Percentiles rank a stretch among this genome's conserved stretches.
Conservation (phyloP, 2,113 vertebrate genomes). For the Sylvia atricapilla region DNA sequence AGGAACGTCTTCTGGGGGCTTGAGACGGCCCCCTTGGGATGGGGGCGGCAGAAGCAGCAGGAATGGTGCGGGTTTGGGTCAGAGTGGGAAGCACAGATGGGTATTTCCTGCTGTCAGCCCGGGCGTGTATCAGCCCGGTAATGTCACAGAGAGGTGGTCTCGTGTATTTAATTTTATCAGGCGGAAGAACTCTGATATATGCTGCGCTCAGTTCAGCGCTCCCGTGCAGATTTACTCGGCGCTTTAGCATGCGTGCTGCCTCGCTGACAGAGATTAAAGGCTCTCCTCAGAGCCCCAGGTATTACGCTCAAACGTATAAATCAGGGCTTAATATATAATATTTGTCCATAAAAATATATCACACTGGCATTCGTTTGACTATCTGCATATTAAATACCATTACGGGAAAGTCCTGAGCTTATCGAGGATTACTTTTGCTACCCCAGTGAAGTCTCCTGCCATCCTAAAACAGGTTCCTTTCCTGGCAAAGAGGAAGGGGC, state of each 20-base stretch:
- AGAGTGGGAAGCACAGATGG: neutral
- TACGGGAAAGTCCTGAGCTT: constrained; percentile 10
- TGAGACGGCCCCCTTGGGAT: neutral
- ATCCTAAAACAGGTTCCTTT: neutral
- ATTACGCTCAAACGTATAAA: constrained; percentile 56
- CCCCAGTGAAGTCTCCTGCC: neutral
- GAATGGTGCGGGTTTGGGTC: fast-evolving
- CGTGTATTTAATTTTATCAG: constrained; percentile 30
- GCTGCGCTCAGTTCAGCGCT: constrained; percentile 1
- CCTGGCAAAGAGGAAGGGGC: neutral
- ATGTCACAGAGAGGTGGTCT: constrained; percentile 18
- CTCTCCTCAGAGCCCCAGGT: constrained; percentile 55
- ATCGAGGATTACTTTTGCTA: constrained; percentile 27
- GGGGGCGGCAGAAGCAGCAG: neutral
- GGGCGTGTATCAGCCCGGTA: neutral
- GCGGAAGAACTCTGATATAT: constrained; percentile 17
- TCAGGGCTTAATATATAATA: constrained; percentile 61
- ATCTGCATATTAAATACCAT: constrained; percentile 55
- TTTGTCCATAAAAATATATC: constrained; percentile 62
- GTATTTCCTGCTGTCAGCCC: neutral
- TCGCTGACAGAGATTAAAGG: constrained; percentile 64
- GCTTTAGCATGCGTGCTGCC: constrained; percentile 41
- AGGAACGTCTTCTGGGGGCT: neutral
- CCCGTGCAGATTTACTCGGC: constrained; percentile 40
- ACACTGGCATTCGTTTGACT: constrained; percentile 27